A percentile compares a stretch with the other conserved stretches of the same genome.
Evolutionary conservation across 2,888 invertebrate species (phyloP).

Genomic region (Tenthredo amoena): DNA sequence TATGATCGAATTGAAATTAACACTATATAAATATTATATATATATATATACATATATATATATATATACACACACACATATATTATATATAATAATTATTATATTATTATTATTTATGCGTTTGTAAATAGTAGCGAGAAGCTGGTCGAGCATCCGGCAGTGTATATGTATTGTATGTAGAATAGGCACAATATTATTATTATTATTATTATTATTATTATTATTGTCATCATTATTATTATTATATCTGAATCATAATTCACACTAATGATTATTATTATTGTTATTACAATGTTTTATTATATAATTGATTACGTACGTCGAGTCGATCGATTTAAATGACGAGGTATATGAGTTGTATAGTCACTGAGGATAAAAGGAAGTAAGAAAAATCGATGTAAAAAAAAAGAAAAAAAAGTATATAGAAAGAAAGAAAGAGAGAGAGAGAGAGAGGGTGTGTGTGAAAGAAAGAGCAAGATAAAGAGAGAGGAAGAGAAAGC

Average conservation of each 20-base stretch:
- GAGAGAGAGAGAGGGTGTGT: neutral
- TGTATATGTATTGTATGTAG: conserved; percentile 78
- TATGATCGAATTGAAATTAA: conserved; percentile 53
- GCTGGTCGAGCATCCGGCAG: conserved; percentile 68
- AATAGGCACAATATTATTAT: conserved; percentile 71
- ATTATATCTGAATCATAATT: conserved; percentile 64
- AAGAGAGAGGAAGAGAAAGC: conserved; percentile 36
- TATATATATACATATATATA: conserved; percentile 53
- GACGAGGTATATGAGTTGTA: conserved; percentile 7
- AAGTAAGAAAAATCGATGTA: neutral
- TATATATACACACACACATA: conserved; percentile 55
- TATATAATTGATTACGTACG: conserved; percentile 60
- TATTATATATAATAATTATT: conserved; percentile 55
- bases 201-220: conserved; percentile 63
- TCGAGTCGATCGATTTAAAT: neutral
- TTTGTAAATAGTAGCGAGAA: conserved; percentile 77
- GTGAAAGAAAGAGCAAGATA: neutral
- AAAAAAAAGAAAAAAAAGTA: neutral
- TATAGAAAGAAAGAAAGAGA: neutral
- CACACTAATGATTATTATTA: conserved; percentile 61
- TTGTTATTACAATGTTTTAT: conserved; percentile 66
- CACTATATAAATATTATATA: conserved; percentile 62
- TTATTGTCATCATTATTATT: conserved; percentile 65
- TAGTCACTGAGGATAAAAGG: neutral
- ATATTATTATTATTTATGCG: conserved; percentile 76